Base-by-base conservation (phyloP, 2,888 invertebrate genomes). In the Dicroscelio sp. region DNA sequence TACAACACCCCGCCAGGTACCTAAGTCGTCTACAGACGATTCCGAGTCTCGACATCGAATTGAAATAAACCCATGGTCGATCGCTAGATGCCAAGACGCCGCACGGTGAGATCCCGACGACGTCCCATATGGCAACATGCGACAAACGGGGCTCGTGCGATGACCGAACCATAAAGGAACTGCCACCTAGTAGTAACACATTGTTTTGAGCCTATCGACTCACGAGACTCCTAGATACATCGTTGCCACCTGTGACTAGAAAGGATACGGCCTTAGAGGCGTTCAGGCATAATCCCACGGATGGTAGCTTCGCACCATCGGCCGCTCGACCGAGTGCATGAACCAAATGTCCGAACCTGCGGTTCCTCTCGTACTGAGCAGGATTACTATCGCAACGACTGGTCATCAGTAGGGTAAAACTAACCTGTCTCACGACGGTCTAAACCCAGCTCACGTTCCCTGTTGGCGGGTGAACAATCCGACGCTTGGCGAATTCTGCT, bases 391-490 rank as follows among this genome's bases (percentile, higher is more conserved):
- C 97, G 97, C 97, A 97, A 97, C 96, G 95, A 96, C 95, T 90
- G 96, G 94, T 95, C 97, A 97, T 96, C 96, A 96, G 96, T 96
- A 96, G 96, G 96, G 96, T 97, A 96, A 97, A 97, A 97, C 97
- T 97, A 97, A 97, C 97, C 97, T 97, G 97, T 97, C 97, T 97
- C 97, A 97, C 97, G 97, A 97, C 97, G 97, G 97, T 97, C 97
- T 97, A 97, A 97, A 97, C 97, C 97, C 97, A 97, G 97, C 97
- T 97, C 97, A 97, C 97, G 97, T 97, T 97, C 97, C 97, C 97
- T 97, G 97, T 97, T 97, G 96, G 97, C 97, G 97, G 97, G 97
- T 97, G 97, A 98, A 98, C 98, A 98, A 98, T 98, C 98, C 98
- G 97, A 98, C 97, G 97, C 98, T 98, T 98, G 97, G 97, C 97